phyloP scores from a whole-genome alignment of 1,140 invertebrate species.

The Drosophila varians region DNA sequence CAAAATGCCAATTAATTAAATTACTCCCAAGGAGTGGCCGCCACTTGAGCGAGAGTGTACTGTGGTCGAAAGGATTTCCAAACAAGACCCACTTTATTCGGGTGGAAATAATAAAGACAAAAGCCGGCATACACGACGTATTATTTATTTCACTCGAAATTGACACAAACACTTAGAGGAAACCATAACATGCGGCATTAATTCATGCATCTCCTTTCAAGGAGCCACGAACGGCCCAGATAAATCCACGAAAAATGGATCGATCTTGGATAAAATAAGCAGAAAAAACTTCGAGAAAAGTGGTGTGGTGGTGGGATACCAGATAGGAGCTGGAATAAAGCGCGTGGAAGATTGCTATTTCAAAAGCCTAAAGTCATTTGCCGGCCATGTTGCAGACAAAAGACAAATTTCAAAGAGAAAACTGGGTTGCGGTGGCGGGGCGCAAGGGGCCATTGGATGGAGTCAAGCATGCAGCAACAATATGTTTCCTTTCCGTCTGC shows the following conservation, averaged over 20 bases:
- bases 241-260: not conserved
- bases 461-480: conserved; percentile 28
- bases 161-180: conserved; percentile 68
- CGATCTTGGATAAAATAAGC: not conserved
- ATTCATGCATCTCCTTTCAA: conserved; percentile 38
- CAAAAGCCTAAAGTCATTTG: conserved; percentile 45
- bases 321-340: not conserved
- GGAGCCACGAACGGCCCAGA: not conserved
- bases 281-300: too few species aligned
- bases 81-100: not conserved
- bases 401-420: conserved; percentile 46
- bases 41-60: conserved; percentile 26
- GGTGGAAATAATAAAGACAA: conserved; percentile 58
- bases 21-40: conserved; percentile 5
- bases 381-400: conserved; percentile 50
- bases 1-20: conserved; percentile 68
- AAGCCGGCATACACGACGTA: conserved; percentile 59
- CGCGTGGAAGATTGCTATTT: conserved; percentile 25
- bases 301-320: too few species aligned
- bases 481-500: conserved; percentile 53
- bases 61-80: conserved; percentile 28
- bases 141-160: conserved; percentile 71
- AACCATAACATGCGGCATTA: conserved; percentile 68
- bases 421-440: not conserved
- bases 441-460: not conserved